Evolutionary conservation across 2,113 vertebrate species (phyloP).

Genomic region (Eretmochelys imbricata): DNA sequence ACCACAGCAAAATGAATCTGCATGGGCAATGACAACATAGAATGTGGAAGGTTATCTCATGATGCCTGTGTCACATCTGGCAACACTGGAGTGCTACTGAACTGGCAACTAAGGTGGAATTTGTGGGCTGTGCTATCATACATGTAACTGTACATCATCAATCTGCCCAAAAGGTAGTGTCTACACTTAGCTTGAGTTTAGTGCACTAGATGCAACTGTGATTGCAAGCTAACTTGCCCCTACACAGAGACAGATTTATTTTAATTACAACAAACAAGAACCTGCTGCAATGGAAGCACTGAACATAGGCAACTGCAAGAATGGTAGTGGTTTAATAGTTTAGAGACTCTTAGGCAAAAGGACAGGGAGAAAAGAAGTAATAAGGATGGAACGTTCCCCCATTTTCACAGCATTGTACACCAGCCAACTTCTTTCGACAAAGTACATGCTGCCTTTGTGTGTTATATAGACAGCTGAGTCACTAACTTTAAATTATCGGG

Average conservation of each 20-base stretch:
- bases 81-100: fast-evolving
- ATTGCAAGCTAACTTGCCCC: fast-evolving
- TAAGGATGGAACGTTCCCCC: fast-evolving
- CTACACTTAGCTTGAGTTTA: neutral
- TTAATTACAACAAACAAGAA: neutral
- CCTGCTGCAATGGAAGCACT: neutral
- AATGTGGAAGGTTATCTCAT: neutral
- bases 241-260: fast-evolving
- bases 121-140: fast-evolving
- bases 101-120: fast-evolving
- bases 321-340: neutral
- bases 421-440: neutral
- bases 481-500: neutral
- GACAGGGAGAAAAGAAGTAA: neutral
- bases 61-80: fast-evolving
- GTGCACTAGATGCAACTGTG: fast-evolving
- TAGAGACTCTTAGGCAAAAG: neutral
- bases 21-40: fast-evolving
- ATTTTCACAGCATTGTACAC: neutral
- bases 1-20: neutral
- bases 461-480: neutral
- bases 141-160: neutral
- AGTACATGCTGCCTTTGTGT: neutral
- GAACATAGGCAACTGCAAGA: neutral
- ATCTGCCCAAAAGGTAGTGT: neutral